Conservation (phyloP, 1,140 invertebrate species). For the Polypedilum pembai region DNA sequence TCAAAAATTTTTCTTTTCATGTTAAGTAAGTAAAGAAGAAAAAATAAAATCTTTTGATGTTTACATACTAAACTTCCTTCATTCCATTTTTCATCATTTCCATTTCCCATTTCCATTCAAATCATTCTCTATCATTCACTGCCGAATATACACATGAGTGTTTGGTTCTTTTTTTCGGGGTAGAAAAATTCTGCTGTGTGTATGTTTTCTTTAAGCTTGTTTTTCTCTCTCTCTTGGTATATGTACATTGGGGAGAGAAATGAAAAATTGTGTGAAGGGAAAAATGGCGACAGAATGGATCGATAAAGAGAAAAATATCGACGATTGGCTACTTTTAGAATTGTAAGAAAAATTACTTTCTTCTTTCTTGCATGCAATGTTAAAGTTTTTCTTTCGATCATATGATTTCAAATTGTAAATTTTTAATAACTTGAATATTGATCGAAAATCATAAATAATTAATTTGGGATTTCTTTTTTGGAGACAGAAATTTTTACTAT, state of each 20-base stretch:
- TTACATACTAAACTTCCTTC: background rate
- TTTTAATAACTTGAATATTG: background rate
- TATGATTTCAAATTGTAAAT: constrained; percentile 8
- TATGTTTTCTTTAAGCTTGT: background rate
- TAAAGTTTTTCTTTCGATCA: constrained; percentile 13
- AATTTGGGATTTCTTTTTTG: background rate
- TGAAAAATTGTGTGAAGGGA: constrained; percentile 12
- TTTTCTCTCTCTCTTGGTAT: constrained; percentile 4
- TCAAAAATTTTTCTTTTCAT: background rate
- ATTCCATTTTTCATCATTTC: background rate
- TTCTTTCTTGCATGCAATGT: background rate
- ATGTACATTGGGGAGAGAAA: constrained; percentile 7
- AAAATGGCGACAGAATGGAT: constrained; percentile 26
- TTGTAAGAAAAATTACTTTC: background rate
- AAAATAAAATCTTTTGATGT: background rate
- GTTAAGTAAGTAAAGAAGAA: background rate
- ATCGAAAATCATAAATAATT: constrained; percentile 27
- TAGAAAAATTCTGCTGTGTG: background rate
- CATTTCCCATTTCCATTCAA: background rate
- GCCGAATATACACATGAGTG: background rate
- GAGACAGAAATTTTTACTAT: background rate
- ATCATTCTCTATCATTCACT: constrained; percentile 9
- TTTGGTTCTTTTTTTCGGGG: background rate
- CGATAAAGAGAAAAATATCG: constrained; percentile 20
- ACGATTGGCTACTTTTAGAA: constrained; percentile 22